A percentile compares a stretch with the other conserved stretches of the same genome.
These are phyloP conservation scores for Drosophila greeni DNA, from an alignment of 2,888 invertebrate species.

Conservation along the genomic window DNA sequence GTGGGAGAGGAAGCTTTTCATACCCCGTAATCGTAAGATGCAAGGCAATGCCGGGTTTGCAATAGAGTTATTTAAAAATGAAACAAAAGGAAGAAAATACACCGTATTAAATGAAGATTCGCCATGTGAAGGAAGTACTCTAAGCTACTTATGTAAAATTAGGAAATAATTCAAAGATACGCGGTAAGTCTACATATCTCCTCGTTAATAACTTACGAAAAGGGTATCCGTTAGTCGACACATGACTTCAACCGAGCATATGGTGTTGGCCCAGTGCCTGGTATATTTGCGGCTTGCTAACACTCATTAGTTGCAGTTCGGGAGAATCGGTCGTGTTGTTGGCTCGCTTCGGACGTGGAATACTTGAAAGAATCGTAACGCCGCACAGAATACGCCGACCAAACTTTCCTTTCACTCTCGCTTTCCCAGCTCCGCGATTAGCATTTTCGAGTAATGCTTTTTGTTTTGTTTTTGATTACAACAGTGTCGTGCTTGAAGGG, in stretches of 20 bases:
- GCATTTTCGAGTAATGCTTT: constrained; percentile 11
- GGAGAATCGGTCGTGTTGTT: constrained; percentile 33
- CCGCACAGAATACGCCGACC: constrained; percentile 49
- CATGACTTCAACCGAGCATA: constrained; percentile 15
- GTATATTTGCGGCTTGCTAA: constrained; percentile 24
- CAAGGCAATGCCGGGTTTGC: background rate
- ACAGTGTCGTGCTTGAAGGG: constrained; percentile 14
- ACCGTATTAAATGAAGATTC: background rate
- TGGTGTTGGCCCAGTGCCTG: constrained; percentile 32
- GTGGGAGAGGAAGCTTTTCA: constrained; percentile 39
- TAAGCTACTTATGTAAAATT: background rate
- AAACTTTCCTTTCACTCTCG: constrained; percentile 59
- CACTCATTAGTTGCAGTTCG: constrained; percentile 37
- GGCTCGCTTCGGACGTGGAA: constrained; percentile 25
- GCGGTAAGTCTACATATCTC: background rate
- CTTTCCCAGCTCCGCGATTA: constrained; percentile 26
- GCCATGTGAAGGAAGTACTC: background rate
- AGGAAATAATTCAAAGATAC: background rate
- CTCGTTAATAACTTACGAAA: background rate
- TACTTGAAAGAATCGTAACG: constrained; percentile 51
- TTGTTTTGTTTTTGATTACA: constrained; percentile 8
- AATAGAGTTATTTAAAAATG: background rate
- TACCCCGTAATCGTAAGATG: background rate
- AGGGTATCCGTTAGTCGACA: background rate
- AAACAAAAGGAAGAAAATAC: background rate